A percentile compares a stretch with the other conserved stretches of the same genome.
phyloP scores from a whole-genome alignment of 2,113 vertebrate species.

The Salvator merianae region DNA sequence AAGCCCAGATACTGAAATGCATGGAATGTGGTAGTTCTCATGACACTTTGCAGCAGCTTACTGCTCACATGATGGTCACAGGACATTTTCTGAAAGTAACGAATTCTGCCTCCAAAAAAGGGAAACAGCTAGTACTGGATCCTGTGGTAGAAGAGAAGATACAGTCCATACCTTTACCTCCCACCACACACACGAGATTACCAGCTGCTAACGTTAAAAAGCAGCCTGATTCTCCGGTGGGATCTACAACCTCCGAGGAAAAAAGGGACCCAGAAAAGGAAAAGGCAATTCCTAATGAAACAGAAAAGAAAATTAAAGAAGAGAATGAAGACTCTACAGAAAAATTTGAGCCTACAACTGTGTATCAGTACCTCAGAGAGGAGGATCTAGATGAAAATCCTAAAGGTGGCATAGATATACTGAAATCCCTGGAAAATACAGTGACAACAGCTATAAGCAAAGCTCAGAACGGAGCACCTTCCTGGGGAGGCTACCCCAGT shows the following conservation, averaged over 20 bases:
- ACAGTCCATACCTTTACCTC: conserved; percentile 96
- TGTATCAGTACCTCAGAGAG: conserved; percentile 94
- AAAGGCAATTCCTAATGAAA: conserved; percentile 62
- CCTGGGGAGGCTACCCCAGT: conserved; percentile 98
- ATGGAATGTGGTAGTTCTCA: conserved; percentile 99
- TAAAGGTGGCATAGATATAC: conserved; percentile 92
- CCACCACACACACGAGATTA: conserved; percentile 89
- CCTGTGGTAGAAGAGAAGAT: conserved; percentile 94
- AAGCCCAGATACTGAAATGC: conserved; percentile 98
- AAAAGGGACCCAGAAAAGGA: conserved; percentile 81
- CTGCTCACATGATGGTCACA: conserved; percentile 99
- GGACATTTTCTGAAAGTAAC: conserved; percentile 98
- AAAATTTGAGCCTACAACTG: conserved; percentile 81
- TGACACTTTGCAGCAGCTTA: conserved; percentile 97
- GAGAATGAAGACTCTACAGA: conserved; percentile 86
- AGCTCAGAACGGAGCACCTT: conserved; percentile 95
- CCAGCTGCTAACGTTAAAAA: conserved; percentile 84
- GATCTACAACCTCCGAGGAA: conserved; percentile 77
- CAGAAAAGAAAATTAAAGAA: conserved; percentile 91
- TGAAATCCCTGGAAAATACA: conserved; percentile 97
- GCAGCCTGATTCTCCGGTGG: conserved; percentile 83
- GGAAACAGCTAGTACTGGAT: conserved; percentile 95
- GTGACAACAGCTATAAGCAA: conserved; percentile 98
- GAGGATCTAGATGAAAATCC: conserved; percentile 95
- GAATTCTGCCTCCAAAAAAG: conserved; percentile 97